Base-by-base conservation (phyloP, 1,140 invertebrate species). In the Drosophila murphyi region DNA sequence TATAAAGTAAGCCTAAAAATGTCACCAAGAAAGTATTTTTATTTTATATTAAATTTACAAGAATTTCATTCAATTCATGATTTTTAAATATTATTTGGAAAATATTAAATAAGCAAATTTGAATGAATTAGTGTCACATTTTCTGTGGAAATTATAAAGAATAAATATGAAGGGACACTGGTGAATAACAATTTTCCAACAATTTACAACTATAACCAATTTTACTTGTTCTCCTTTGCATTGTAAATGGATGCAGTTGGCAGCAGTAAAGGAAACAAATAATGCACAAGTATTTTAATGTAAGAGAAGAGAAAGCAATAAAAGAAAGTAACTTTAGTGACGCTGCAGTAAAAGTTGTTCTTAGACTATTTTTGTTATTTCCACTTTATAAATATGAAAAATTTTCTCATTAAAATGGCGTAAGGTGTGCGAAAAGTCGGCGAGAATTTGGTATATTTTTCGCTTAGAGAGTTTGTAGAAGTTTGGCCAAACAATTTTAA, bases 201-300 rank as follows among this genome's bases (percentile, higher is more conserved):
- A 88, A 88, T 88, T 88, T 83, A 80, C 83, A 88, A 88, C 89
- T 88, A 89, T 83, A 88, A 88, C 89, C 80, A 89, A 88, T 83
- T 88, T 80, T 65, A 74, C 48, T 52, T 54, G 32, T 52, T 62
- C 48, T 28, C 45, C 32, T 80, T 78, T 80, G 85, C 80, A 83
- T 57, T 89, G 70, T 70, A 89, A 88, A 88, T 88, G 80, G 73
- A 89, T 83, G 67, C 76, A 57, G 71, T 76, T 52, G 50, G 39
- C 28, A n/a, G 39, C 39, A 43, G 39, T 43, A 20, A 1, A 10
- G 5, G 6, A 43, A 10, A 10, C 39, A 56, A 56, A 59, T 80
- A 80, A 87, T 52, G 67, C 73, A 62, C 73, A 87, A 88, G 83
- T 80, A 89, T 83, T 88, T 88, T 80, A 74, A 89, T 72, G 85